These are phyloP conservation scores for Allobates femoralis DNA, from an alignment of 2,797 vertebrate species.

Conservation along the genomic window DNA sequence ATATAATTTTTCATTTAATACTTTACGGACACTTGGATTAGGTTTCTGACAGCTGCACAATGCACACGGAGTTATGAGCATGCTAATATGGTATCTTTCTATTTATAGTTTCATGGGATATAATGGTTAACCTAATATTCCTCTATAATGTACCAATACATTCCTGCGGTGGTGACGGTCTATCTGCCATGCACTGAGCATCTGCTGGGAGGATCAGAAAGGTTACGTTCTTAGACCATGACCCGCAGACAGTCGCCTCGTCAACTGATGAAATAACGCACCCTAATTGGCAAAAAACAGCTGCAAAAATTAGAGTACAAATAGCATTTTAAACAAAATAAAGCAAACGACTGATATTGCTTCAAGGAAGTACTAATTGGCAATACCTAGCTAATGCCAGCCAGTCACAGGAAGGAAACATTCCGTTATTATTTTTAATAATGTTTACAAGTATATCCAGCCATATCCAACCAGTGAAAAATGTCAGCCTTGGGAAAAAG, in stretches of 20 bases:
- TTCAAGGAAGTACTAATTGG: slow-evolving; percentile 85
- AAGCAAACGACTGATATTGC: slow-evolving; percentile 78
- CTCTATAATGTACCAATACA: neutral
- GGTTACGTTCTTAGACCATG: slow-evolving; percentile 25
- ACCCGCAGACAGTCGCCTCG: slow-evolving; percentile 62
- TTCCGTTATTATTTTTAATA: slow-evolving; percentile 94
- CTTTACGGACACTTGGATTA: neutral
- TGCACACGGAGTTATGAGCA: neutral
- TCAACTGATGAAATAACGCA: slow-evolving; percentile 71
- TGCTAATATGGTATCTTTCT: neutral
- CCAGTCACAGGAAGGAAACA: slow-evolving; percentile 86
- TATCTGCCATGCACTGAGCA: neutral
- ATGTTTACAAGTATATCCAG: slow-evolving; percentile 91
- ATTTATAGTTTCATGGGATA: neutral
- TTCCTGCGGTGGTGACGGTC: slow-evolving; percentile 1
- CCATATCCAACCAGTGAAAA: slow-evolving; percentile 87
- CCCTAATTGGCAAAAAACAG: slow-evolving; percentile 77
- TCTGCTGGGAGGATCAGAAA: neutral
- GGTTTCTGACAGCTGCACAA: neutral
- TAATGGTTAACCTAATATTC: neutral
- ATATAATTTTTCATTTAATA: neutral
- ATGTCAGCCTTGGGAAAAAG: slow-evolving; percentile 86
- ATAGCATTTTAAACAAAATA: slow-evolving; percentile 80
- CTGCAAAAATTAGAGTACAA: slow-evolving; percentile 80
- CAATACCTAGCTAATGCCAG: slow-evolving; percentile 86